Base-by-base conservation (phyloP, 2,888 invertebrate species). In the Carpatolechia fugitivella region DNA sequence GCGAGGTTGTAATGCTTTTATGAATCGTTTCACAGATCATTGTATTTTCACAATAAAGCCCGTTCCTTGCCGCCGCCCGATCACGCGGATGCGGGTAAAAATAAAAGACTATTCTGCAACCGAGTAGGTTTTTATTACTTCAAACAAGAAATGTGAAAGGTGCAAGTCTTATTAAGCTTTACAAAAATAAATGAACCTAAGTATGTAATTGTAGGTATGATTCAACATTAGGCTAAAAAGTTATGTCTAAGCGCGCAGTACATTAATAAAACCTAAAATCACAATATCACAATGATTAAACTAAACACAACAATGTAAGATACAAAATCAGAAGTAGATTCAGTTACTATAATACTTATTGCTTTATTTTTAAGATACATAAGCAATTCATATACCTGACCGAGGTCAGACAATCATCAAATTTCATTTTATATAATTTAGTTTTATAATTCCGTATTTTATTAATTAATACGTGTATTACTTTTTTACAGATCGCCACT, bases 211-310 rank as follows among this genome's bases (percentile, higher is more conserved):
- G 64, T 69, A 69, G 75, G 64, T 68, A 69, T 70, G 72, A 76
- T 73, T 74, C 75, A 80, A 80, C 77, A 74, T 66, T 64, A 63
- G 68, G 78, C 80, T 82, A 83, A 80, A 70, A 74, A 74, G 76
- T 77, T 74, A 75, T 61, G 64, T 73, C 74, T 77, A 80, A 78
- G 77, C 80, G 69, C 74, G 13, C 4, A 64, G 61, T 68, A 61
- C 59, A 63, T 67, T 75, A 75, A 72, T 69, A 70, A 78, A 81
- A 74, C 76, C 77, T 81, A 79, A 79, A 74, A 74, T 74, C 74
- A 80, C 76, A 79, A 82, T 84, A 88, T 88, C 89, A 89, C 87
- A 88, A 70, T 84, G 83, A n/a, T 82, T 76, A 84, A 83, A 80
- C 40, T 82, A 84, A 88, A 86, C 78, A 82, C 80, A 83, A 85